Percentiles rank a stretch among this genome's conserved stretches.
These are phyloP conservation scores for Drosophila mojavensis DNA, from an alignment of 1,140 invertebrate species.

Conservation along the genomic window DNA sequence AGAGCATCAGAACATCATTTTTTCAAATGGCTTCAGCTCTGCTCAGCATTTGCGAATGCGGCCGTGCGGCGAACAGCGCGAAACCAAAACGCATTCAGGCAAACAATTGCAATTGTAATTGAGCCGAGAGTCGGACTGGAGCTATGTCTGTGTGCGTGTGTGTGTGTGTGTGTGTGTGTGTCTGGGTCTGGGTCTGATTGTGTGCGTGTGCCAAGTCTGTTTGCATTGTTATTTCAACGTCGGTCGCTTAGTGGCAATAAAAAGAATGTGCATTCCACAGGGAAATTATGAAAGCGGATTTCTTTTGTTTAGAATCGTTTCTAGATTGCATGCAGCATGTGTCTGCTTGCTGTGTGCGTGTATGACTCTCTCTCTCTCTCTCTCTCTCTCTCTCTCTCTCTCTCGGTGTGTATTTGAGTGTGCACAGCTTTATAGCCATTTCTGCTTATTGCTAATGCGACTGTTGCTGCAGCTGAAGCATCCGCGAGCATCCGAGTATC, in stretches of 20 bases:
- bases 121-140: conserved; percentile 69
- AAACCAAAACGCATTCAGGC: conserved; percentile 80
- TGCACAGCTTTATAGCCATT: conserved; percentile 52
- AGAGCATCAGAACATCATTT: conserved; percentile 63
- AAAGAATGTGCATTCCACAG: conserved; percentile 79
- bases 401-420: conserved; percentile 8
- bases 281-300: conserved; percentile 83
- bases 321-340: conserved; percentile 73
- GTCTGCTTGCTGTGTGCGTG: conserved; percentile 16
- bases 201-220: conserved; percentile 52
- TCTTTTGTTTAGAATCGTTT: conserved; percentile 82
- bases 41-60: conserved; percentile 60
- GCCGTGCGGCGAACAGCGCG: conserved; percentile 54
- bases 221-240: conserved; percentile 80
- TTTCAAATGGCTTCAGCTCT: conserved; percentile 62
- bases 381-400: background rate
- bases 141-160: conserved; percentile 28
- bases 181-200: background rate
- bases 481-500: conserved; percentile 16
- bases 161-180: conserved; percentile 26
- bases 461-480: conserved; percentile 50
- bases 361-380: background rate
- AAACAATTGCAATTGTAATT: conserved; percentile 83
- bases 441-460: conserved; percentile 76
- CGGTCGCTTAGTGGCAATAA: conserved; percentile 81